A percentile compares a stretch with the other conserved stretches of the same genome.
phyloP scores from a whole-genome alignment of 53 echinoderm and acorn worm species.

The Apostichopus leukothele region DNA sequence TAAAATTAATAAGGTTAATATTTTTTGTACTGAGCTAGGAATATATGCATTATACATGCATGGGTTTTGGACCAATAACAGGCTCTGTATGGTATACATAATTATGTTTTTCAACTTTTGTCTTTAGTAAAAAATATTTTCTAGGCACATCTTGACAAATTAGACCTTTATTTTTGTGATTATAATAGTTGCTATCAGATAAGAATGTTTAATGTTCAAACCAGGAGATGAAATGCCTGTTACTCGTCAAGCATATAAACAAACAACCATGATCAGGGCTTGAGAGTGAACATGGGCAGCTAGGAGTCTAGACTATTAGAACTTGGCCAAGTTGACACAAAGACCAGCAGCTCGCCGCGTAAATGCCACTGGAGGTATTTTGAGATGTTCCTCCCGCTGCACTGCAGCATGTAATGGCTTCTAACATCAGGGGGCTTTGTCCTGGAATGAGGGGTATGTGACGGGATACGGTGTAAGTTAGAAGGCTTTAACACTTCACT shows the following conservation, averaged over 20 bases:
- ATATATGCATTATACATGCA: too few relatives aligned
- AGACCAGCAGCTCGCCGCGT: neutral
- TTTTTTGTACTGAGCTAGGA: too few relatives aligned
- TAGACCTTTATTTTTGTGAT: too few relatives aligned
- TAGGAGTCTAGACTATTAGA: neutral
- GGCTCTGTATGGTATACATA: too few relatives aligned
- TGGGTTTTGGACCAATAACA: too few relatives aligned
- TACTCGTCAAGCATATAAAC: neutral
- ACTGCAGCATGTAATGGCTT: slow-evolving; percentile 23
- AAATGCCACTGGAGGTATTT: slow-evolving; percentile 31
- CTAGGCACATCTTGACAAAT: too few relatives aligned
- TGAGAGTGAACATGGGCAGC: neutral
- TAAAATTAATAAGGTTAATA: too few relatives aligned
- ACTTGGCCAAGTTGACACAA: neutral
- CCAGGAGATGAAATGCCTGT: neutral
- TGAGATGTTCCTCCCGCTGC: neutral
- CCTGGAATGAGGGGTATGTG: slow-evolving; percentile 39
- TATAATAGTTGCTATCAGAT: too few relatives aligned
- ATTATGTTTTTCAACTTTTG: too few relatives aligned
- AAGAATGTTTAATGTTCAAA: neutral
- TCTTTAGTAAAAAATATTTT: too few relatives aligned
- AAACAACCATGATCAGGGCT: neutral
- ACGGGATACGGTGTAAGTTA: neutral
- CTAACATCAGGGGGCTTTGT: slow-evolving; percentile 45
- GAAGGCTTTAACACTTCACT: slow-evolving; percentile 17